Evolutionary conservation across 2,113 vertebrate species (phyloP).

Genomic region (Hippocampus zosterae): DNA sequence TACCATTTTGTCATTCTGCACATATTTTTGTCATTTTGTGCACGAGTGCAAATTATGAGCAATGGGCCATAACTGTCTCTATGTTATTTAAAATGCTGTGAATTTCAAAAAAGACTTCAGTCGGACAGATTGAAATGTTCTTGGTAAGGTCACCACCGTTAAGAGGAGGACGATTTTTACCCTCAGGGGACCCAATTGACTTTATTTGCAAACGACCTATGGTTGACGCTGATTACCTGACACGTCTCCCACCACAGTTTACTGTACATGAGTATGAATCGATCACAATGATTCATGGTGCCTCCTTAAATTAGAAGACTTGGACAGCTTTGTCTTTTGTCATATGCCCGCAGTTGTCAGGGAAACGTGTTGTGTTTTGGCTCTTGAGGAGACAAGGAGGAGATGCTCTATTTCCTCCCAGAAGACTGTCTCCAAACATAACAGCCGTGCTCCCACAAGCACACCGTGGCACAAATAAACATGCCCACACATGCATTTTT

Average conservation of each 20-base stretch:
- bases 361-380: conserved; percentile 57
- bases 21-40: neutral
- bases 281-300: conserved; percentile 18
- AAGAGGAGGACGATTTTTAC: conserved; percentile 30
- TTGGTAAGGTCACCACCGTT: conserved; percentile 31
- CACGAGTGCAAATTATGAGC: neutral
- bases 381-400: conserved; percentile 40
- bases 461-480: conserved; percentile 51
- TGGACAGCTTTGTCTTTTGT: conserved; percentile 24
- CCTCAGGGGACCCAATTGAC: conserved; percentile 17
- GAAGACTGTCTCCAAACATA: conserved; percentile 38
- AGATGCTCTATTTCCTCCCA: conserved; percentile 54
- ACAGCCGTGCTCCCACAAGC: conserved; percentile 31
- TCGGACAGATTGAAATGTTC: neutral
- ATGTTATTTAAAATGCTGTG: neutral
- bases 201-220: conserved; percentile 37
- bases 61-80: neutral
- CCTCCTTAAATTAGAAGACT: conserved; percentile 17
- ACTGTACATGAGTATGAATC: conserved; percentile 31
- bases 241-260: conserved; percentile 21
- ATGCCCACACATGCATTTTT: conserved; percentile 40
- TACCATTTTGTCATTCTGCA: neutral
- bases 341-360: conserved; percentile 45
- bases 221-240: conserved; percentile 36
- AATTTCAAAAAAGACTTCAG: conserved; percentile 6